phyloP scores from a whole-genome alignment of 2,113 vertebrate genomes.

The Tachuris rubrigastra region DNA sequence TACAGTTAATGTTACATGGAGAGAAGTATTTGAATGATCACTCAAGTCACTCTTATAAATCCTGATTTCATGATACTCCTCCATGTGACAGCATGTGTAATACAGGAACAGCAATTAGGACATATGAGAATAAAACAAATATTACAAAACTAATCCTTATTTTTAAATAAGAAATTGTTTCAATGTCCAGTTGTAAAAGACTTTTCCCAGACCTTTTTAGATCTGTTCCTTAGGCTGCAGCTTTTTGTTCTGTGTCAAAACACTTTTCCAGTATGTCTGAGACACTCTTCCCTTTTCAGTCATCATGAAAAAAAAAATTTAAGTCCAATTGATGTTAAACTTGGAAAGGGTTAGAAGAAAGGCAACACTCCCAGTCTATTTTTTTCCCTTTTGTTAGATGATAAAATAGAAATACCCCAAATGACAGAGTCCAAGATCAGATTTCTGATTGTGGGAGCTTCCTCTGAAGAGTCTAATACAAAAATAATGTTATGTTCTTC shows the following conservation, averaged over 20 bases:
- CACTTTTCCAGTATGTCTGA: background rate
- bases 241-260: conserved; percentile 1
- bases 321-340: conserved; percentile 23
- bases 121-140: background rate
- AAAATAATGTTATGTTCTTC: background rate
- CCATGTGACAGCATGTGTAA: background rate
- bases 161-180: background rate
- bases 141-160: background rate
- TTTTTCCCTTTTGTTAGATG: background rate
- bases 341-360: conserved; percentile 10
- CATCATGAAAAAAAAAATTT: conserved; percentile 5
- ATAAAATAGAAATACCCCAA: background rate
- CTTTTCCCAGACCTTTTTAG: background rate
- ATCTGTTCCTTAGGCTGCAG: background rate
- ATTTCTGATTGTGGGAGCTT: background rate
- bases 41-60: background rate
- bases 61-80: background rate
- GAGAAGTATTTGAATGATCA: background rate
- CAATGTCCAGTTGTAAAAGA: background rate
- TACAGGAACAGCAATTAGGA: background rate
- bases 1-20: background rate
- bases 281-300: background rate
- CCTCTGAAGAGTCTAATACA: background rate
- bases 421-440: background rate
- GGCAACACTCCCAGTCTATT: background rate